Evolutionary conservation across 2,888 invertebrate genomes (phyloP).

Genomic region (Lycocerus yunnanus): DNA sequence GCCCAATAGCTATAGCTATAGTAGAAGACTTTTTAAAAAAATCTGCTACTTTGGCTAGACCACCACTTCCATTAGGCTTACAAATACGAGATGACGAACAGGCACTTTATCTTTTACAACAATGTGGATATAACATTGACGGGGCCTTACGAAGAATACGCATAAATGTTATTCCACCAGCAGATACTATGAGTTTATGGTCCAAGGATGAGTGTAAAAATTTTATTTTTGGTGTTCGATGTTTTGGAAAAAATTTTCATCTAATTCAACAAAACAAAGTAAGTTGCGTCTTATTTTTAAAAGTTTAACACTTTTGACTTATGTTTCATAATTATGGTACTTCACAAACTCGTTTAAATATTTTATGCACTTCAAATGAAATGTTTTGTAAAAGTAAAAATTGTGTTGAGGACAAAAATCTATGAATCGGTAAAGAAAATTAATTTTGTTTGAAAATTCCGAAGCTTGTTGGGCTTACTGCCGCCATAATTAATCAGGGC

Average conservation of each 20-base stretch:
- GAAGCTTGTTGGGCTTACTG: no score
- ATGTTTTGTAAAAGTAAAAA: no score
- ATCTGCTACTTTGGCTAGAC: slow-evolving; percentile 53
- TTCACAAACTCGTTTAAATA: no score
- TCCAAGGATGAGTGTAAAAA: slow-evolving; percentile 96
- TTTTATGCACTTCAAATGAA: no score
- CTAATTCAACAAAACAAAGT: slow-evolving; percentile 92
- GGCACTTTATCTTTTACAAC: slow-evolving; percentile 86
- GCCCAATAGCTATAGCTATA: slow-evolving; percentile 57
- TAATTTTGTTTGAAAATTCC: no score
- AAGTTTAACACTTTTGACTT: no score
- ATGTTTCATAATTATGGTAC: no score
- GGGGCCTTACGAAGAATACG: slow-evolving; percentile 84
- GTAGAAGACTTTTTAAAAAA: slow-evolving; percentile 82
- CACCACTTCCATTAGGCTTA: slow-evolving; percentile 70
- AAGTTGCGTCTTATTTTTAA: slow-evolving; percentile 26
- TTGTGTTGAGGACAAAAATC: no score
- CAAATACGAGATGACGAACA: slow-evolving; percentile 88
- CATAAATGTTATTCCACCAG: slow-evolving; percentile 66
- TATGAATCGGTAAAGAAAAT: no score
- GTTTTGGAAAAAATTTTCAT: slow-evolving; percentile 96
- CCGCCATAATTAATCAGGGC: no score
- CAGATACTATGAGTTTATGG: slow-evolving; percentile 86
- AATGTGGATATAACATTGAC: slow-evolving; percentile 94
- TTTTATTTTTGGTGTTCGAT: slow-evolving; percentile 93